Conservation (phyloP, 2,888 invertebrate genomes). For the Ditula angustiorana region DNA sequence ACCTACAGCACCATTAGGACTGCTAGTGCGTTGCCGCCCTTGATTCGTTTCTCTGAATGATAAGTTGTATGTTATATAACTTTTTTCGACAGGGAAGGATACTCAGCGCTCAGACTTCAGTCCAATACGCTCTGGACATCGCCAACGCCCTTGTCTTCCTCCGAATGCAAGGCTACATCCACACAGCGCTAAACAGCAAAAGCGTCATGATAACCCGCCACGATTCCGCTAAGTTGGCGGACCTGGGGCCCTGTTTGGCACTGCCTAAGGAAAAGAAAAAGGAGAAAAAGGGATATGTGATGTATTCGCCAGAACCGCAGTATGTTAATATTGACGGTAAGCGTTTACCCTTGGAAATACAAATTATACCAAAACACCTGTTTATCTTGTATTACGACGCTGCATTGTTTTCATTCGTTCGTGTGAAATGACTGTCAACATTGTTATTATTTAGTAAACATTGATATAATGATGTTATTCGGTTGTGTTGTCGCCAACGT, state of each 20-base stretch:
- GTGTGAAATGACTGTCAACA: no score
- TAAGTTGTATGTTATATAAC: no score
- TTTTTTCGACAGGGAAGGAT: constrained; percentile 65
- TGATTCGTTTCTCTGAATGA: no score
- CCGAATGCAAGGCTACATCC: constrained; percentile 77
- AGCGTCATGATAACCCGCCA: constrained; percentile 73
- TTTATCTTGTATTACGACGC: constrained; percentile 55
- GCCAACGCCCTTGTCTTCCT: constrained; percentile 78
- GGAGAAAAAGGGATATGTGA: constrained; percentile 55
- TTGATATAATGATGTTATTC: constrained; percentile 1
- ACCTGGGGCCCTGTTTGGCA: constrained; percentile 68
- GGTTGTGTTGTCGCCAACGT: constrained; percentile 55
- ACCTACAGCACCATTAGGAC: no score
- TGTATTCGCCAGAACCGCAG: constrained; percentile 73
- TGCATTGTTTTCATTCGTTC: constrained; percentile 24
- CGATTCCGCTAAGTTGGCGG: constrained; percentile 76
- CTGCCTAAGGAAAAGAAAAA: constrained; percentile 47
- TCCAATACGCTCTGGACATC: constrained; percentile 75
- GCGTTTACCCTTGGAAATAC: constrained; percentile 51
- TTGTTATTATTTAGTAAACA: no score
- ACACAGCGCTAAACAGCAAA: constrained; percentile 75
- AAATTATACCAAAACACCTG: no score
- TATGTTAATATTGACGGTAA: constrained; percentile 78
- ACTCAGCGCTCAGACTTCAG: constrained; percentile 70
- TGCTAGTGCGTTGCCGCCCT: no score